Conservation (phyloP, 2,797 vertebrate genomes). For the Halcyon badia region DNA sequence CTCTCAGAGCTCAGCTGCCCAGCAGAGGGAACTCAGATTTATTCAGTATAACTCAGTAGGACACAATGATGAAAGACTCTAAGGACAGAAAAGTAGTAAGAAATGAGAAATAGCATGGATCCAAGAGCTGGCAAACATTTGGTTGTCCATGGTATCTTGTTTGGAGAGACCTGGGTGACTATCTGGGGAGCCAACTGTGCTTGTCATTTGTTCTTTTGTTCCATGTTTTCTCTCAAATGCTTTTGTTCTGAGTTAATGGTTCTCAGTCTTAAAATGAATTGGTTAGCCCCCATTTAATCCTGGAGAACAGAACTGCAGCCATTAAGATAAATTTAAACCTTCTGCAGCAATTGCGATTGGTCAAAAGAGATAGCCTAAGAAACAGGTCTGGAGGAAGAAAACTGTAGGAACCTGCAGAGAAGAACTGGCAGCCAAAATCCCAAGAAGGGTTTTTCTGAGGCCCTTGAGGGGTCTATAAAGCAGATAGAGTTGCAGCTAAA, state of each 20-base stretch:
- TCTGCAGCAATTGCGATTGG: background rate
- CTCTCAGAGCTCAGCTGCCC: background rate
- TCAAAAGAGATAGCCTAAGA: background rate
- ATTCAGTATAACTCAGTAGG: background rate
- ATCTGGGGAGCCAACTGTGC: background rate
- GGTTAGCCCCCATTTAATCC: background rate
- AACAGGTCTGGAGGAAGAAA: background rate
- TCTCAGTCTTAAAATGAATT: background rate
- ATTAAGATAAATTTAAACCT: background rate
- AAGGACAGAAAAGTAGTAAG: background rate
- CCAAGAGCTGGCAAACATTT: background rate
- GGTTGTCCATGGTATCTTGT: background rate
- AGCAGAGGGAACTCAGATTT: background rate
- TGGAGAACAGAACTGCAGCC: background rate
- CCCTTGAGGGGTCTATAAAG: background rate
- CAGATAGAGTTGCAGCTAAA: background rate
- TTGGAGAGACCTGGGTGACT: background rate
- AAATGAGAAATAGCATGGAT: background rate
- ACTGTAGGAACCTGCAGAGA: background rate
- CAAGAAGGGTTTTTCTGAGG: background rate
- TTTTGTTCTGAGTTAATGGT: background rate
- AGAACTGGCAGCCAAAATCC: background rate
- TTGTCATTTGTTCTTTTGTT: background rate
- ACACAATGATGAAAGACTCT: background rate
- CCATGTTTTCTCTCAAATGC: background rate